These are phyloP conservation scores for Lagria hirta DNA, from an alignment of 2,888 invertebrate genomes.

Conservation along the genomic window DNA sequence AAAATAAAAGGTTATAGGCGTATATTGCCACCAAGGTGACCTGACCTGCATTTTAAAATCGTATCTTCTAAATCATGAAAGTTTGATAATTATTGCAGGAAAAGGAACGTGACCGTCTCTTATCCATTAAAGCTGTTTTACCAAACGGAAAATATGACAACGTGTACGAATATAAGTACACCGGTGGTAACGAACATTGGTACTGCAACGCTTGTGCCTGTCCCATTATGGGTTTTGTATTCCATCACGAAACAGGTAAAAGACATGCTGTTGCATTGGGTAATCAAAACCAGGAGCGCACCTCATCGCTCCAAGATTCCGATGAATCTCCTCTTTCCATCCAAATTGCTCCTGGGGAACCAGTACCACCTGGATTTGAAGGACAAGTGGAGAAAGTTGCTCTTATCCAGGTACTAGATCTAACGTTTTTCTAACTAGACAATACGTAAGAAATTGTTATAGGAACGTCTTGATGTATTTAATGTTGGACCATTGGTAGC, in stretches of 20 bases:
- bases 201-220: conserved; percentile 52
- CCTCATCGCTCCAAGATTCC: conserved; percentile 5
- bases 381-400: conserved; percentile 57
- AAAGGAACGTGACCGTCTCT: conserved; percentile 47
- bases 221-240: conserved; percentile 51
- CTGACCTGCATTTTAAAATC: too few species aligned
- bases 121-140: conserved; percentile 45
- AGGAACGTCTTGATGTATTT: conserved; percentile 58
- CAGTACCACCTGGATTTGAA: conserved; percentile 71
- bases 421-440: conserved; percentile 10
- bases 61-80: too few species aligned
- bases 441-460: conserved; percentile 23
- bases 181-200: conserved; percentile 49
- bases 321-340: conserved; percentile 32
- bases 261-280: conserved; percentile 44
- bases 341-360: conserved; percentile 64
- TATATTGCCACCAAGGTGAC: too few species aligned
- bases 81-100: too few species aligned
- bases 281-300: conserved; percentile 10
- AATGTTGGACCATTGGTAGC: conserved; percentile 63
- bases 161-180: conserved; percentile 48
- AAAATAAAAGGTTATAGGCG: too few species aligned
- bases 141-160: conserved; percentile 47
- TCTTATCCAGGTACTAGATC: conserved; percentile 51
- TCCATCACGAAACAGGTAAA: conserved; percentile 51